A percentile compares a stretch with the other conserved stretches of the same genome.
Conservation (phyloP, 2,888 invertebrate species). For the Epistrophella euchroma region DNA sequence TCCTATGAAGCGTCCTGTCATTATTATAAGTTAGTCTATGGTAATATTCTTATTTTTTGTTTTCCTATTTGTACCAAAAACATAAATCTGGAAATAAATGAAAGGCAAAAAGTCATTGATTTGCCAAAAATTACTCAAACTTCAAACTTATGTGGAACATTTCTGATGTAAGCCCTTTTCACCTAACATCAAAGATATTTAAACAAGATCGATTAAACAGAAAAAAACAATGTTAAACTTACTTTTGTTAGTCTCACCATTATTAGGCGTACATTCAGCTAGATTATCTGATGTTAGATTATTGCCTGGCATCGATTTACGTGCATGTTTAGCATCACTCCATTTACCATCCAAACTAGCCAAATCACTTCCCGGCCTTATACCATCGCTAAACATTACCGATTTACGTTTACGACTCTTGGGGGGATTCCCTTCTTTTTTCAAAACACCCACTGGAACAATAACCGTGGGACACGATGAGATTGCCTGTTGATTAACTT, state of each 20-base stretch:
- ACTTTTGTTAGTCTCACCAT: slow-evolving; percentile 42
- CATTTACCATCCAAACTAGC: slow-evolving; percentile 90
- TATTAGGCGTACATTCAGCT: slow-evolving; percentile 9
- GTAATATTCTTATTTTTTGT: no score
- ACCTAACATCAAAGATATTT: neutral
- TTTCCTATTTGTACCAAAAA: no score
- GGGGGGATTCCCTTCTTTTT: slow-evolving; percentile 85
- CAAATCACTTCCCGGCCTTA: slow-evolving; percentile 92
- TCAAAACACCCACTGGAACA: slow-evolving; percentile 93
- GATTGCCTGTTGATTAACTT: slow-evolving; percentile 85
- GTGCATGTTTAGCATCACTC: slow-evolving; percentile 84
- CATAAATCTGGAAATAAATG: no score
- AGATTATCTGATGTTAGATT: slow-evolving; percentile 22
- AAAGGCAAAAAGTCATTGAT: neutral
- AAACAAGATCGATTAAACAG: neutral
- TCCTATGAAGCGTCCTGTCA: no score
- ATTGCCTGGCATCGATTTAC: slow-evolving; percentile 59
- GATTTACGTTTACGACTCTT: slow-evolving; percentile 87
- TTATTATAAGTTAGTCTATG: no score
- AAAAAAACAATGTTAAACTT: neutral
- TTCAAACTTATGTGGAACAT: neutral
- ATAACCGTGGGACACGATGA: slow-evolving; percentile 88
- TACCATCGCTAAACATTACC: slow-evolving; percentile 95
- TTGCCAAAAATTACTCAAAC: neutral
- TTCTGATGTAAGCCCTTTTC: neutral